phyloP scores from a whole-genome alignment of 2,797 vertebrate species.

The Ctenochaetus hawaiiensis region DNA sequence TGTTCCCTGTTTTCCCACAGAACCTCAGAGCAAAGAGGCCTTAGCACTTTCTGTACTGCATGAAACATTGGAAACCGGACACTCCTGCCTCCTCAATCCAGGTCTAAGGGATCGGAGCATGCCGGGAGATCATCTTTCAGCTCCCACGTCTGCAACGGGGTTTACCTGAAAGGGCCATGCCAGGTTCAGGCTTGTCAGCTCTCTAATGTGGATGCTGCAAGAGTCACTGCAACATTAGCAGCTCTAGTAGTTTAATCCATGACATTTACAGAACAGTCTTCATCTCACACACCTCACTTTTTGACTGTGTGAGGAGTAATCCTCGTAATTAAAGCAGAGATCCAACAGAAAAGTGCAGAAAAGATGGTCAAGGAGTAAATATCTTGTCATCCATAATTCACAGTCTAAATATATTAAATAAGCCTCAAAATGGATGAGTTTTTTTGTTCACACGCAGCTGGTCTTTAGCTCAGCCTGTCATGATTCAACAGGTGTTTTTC shows the following conservation, averaged over 20 bases:
- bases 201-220: conserved; percentile 4
- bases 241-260: conserved; percentile 21
- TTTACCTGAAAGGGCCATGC: conserved; percentile 45
- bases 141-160: conserved; percentile 47
- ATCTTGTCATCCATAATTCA: too few species aligned
- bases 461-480: conserved; percentile 24
- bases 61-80: conserved; percentile 68
- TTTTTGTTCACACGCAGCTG: conserved; percentile 40
- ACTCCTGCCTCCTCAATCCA: conserved; percentile 41
- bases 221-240: conserved; percentile 7
- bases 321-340: not conserved
- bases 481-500: conserved; percentile 68
- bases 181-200: conserved; percentile 44
- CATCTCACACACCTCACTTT: conserved; percentile 1
- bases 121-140: conserved; percentile 62
- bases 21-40: conserved; percentile 33
- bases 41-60: conserved; percentile 40
- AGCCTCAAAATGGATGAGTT: too few species aligned
- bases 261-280: conserved; percentile 17
- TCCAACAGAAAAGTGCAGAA: not conserved
- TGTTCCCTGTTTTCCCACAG: conserved; percentile 70
- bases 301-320: conserved; percentile 11
- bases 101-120: conserved; percentile 39
- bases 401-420: too few species aligned
- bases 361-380: not conserved